Evolutionary conservation across 1,140 invertebrate species (phyloP).

Genomic region (Carposina sasakii): DNA sequence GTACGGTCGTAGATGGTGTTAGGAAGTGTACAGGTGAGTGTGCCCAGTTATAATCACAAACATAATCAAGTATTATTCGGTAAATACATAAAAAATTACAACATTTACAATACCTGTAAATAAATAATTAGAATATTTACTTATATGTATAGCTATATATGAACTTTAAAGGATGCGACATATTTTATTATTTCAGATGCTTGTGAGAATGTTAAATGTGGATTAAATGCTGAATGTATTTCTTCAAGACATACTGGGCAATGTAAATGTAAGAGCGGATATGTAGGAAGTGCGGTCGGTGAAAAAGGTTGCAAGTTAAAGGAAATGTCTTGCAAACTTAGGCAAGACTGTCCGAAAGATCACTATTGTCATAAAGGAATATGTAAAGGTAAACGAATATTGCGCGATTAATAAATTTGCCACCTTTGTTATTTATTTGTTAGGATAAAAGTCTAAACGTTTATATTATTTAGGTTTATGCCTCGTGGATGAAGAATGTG

Average conservation of each 20-base stretch:
- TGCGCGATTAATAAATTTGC: background rate
- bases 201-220: constrained; percentile 83
- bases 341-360: constrained; percentile 82
- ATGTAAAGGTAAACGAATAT: constrained; percentile 80
- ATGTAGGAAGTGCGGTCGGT: constrained; percentile 81
- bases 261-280: constrained; percentile 85
- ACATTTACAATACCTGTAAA: background rate
- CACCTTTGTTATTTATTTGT: too few species aligned
- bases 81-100: background rate
- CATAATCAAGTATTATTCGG: background rate
- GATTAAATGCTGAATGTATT: constrained; percentile 87
- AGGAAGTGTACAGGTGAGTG: constrained; percentile 81
- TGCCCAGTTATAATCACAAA: background rate
- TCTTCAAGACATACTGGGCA: constrained; percentile 80
- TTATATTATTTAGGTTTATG: constrained; percentile 79
- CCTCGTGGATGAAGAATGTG: constrained; percentile 86
- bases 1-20: constrained; percentile 77
- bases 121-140: too few species aligned
- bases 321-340: constrained; percentile 79
- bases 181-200: constrained; percentile 74
- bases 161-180: too few species aligned
- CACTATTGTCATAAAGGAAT: constrained; percentile 87
- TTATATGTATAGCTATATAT: too few species aligned
- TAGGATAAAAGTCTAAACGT: too few species aligned
- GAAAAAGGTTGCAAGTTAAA: constrained; percentile 84